Base-by-base conservation (phyloP, 2,113 vertebrate genomes). In the Eulemur rufifrons region DNA sequence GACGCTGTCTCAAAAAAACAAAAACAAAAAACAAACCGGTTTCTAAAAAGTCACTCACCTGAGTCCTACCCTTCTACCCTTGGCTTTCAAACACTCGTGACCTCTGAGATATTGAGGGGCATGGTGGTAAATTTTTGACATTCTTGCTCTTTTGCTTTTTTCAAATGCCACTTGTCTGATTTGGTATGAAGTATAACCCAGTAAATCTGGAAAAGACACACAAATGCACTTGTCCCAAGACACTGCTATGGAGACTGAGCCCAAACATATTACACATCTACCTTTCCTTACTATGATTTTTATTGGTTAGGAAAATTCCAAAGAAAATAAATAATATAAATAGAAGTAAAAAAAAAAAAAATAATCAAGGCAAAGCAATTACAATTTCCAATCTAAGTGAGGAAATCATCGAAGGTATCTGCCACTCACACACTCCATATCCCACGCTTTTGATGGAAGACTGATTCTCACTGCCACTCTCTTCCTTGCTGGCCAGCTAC, bases 241-340 rank as follows among this genome's bases (percentile, higher is more conserved):
- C 54, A 86, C 32, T 54, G 39, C 39, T 59, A 5, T 45, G 63
- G 56, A 95, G 54, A 52, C 8, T 25, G 63, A 74, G 69, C 45
- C 32, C 77, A 77, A 11, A 32, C 54, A 29, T 74, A 29, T 42
- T 13, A 56, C 9, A 82, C 1, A 56, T 23, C 39, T 29, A 52
- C 17, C 59, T 91, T 94, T 93, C 29, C 61, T 95, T 92, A 69
- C 68, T 71, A 61, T 61, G 39, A 50, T 84, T 81, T 85, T 66
- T 76, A 45, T 29, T 74, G 13, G 27, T 63, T 63, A 63, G 61
- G 27, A 63, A 63, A 63, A 63, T 63, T 63, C 27, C 42, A 74
- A 45, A 42, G 71, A 25, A 6, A 73, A 27, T 9, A 69, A 37
- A 54, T 18, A 37, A 39, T 39, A 73, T 29, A 29, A 63, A 63